A percentile compares a stretch with the other conserved stretches of the same genome.
These are phyloP conservation scores for Neodon shergylaensis DNA, from an alignment of 2,113 vertebrate genomes.

Conservation along the genomic window DNA sequence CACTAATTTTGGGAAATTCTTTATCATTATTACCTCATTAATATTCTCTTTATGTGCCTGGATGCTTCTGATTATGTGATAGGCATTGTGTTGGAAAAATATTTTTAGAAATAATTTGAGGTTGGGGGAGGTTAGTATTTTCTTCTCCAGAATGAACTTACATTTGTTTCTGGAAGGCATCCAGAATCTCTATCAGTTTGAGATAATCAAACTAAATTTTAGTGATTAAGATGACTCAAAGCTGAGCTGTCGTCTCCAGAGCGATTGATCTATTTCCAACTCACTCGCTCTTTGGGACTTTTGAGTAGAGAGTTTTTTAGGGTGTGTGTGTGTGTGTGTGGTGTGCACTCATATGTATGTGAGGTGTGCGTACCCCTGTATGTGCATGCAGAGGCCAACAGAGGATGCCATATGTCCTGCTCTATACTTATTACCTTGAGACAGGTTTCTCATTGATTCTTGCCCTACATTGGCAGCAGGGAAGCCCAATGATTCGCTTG, in stretches of 20 bases:
- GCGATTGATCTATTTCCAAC: background rate
- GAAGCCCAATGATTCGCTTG: background rate
- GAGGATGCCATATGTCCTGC: background rate
- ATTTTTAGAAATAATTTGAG: conserved; percentile 36
- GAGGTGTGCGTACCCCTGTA: background rate
- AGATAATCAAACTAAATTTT: conserved; percentile 21
- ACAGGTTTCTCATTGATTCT: background rate
- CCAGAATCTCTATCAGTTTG: background rate
- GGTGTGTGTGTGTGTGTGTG: background rate
- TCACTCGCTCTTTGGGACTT: background rate
- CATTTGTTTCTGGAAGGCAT: conserved; percentile 27
- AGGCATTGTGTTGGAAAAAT: conserved; percentile 25
- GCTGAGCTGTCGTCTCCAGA: background rate
- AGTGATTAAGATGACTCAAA: background rate
- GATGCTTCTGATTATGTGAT: conserved; percentile 17
- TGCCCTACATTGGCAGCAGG: background rate
- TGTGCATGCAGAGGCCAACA: background rate
- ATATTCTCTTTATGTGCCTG: conserved; percentile 6
- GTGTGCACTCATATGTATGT: background rate
- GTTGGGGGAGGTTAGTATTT: background rate
- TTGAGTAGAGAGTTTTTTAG: background rate
- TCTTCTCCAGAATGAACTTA: background rate
- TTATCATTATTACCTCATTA: background rate
- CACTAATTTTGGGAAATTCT: background rate
- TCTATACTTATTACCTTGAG: background rate